Percentiles rank a stretch among this genome's conserved stretches.
These are phyloP conservation scores for Cuniculus paca DNA, from an alignment of 2,797 vertebrate species.

Conservation along the genomic window DNA sequence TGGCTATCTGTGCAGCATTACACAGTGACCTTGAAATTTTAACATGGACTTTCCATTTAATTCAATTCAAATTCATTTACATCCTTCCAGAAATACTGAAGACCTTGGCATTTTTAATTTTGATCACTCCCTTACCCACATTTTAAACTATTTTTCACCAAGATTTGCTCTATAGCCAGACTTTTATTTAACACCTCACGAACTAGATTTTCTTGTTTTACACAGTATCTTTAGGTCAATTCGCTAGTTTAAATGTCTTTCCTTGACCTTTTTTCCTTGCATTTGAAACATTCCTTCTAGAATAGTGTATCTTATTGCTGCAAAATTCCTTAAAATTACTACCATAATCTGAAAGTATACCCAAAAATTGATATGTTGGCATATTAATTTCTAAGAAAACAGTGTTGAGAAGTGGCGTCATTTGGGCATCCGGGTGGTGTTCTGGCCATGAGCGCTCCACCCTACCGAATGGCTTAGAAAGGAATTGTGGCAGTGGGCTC, in stretches of 20 bases:
- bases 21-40: not conserved
- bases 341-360: not conserved
- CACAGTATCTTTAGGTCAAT: not conserved
- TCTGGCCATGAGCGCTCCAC: not conserved
- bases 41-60: not conserved
- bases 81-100: not conserved
- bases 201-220: not conserved
- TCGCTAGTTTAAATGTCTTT: not conserved
- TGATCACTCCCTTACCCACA: not conserved
- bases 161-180: not conserved
- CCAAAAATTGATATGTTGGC: not conserved
- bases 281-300: not conserved
- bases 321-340: not conserved
- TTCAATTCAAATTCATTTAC: not conserved
- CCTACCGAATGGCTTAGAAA: not conserved
- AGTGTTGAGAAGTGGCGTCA: not conserved
- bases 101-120: not conserved
- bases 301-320: not conserved
- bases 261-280: not conserved
- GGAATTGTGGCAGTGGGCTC: too few relatives aligned
- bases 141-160: constrained; percentile 32
- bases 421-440: not conserved
- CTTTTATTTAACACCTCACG: not conserved
- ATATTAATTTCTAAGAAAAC: not conserved
- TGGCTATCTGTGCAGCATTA: not conserved